Percentiles rank a stretch among this genome's conserved stretches.
Evolutionary conservation across 2,113 vertebrate genomes (phyloP).

Genomic region (Phalacrocorax carbo): DNA sequence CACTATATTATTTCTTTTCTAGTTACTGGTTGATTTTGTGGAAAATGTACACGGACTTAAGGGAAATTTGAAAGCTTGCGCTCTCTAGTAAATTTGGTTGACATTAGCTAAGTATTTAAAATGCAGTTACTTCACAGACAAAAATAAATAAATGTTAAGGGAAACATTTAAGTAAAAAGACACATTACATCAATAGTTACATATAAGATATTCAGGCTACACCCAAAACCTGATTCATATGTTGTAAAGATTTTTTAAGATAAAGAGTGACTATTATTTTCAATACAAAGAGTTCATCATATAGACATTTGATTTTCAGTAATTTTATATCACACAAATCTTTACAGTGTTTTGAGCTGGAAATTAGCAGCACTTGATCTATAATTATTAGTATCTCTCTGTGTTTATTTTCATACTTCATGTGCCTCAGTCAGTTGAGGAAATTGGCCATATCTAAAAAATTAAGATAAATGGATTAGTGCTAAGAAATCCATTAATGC

Average conservation of each 20-base stretch:
- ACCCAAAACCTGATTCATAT: not conserved
- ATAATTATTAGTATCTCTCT: not conserved
- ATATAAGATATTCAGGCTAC: not conserved
- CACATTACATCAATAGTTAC: not conserved
- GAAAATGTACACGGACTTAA: not conserved
- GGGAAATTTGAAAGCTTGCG: not conserved
- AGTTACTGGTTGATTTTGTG: not conserved
- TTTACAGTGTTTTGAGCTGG: not conserved
- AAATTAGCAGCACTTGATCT: not conserved
- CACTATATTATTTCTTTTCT: not conserved
- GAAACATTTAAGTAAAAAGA: not conserved
- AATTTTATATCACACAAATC: not conserved
- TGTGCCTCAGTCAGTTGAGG: not conserved
- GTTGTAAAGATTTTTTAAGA: not conserved
- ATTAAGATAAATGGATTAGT: not conserved
- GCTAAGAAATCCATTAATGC: not conserved
- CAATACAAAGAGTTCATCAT: not conserved
- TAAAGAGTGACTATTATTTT: not conserved
- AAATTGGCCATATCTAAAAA: not conserved
- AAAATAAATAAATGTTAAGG: not conserved
- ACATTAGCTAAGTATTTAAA: not conserved
- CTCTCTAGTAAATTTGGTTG: not conserved
- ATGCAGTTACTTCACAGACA: not conserved
- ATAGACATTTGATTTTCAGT: not conserved
- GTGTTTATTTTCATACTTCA: not conserved